A percentile compares a stretch with the other conserved stretches of the same genome.
phyloP scores from a whole-genome alignment of 2,888 invertebrate species.

The Spisula solida region DNA sequence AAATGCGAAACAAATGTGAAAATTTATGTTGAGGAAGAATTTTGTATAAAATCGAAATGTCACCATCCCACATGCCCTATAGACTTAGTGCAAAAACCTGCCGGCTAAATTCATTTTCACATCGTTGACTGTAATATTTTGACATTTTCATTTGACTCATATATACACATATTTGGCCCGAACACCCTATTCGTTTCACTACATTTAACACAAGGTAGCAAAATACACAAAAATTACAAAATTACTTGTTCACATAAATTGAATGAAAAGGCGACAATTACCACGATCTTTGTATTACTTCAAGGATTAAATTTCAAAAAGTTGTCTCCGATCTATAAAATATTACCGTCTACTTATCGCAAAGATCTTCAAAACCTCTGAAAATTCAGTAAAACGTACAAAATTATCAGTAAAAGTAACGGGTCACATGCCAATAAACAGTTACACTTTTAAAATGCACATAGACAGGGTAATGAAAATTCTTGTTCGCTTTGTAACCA shows the following conservation, averaged over 20 bases:
- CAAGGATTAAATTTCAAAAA: constrained; percentile 23
- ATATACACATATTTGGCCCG: not conserved
- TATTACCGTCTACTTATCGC: constrained; percentile 1
- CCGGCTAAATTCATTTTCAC: constrained; percentile 42
- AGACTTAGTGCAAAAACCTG: constrained; percentile 31
- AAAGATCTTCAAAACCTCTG: constrained; percentile 6
- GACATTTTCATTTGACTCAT: constrained; percentile 47
- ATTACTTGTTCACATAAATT: constrained; percentile 26
- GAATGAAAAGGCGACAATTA: constrained; percentile 37
- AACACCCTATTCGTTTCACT: constrained; percentile 19
- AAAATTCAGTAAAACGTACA: constrained; percentile 17
- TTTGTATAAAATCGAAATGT: constrained; percentile 33
- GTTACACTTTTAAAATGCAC: constrained; percentile 1
- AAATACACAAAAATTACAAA: constrained; percentile 44
- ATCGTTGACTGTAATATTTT: constrained; percentile 26
- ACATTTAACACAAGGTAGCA: constrained; percentile 30
- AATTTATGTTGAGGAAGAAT: constrained; percentile 4
- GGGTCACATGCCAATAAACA: not conserved
- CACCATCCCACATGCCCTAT: constrained; percentile 41
- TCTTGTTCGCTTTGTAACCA: not conserved
- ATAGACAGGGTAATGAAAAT: not conserved
- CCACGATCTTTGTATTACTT: constrained; percentile 12
- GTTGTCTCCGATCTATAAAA: constrained; percentile 10
- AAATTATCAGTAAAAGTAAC: constrained; percentile 36
- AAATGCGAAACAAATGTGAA: constrained; percentile 15